A percentile compares a stretch with the other conserved stretches of the same genome.
These are phyloP conservation scores for Nansenia antarctica DNA, from an alignment of 2,113 vertebrate species.

Conservation along the genomic window DNA sequence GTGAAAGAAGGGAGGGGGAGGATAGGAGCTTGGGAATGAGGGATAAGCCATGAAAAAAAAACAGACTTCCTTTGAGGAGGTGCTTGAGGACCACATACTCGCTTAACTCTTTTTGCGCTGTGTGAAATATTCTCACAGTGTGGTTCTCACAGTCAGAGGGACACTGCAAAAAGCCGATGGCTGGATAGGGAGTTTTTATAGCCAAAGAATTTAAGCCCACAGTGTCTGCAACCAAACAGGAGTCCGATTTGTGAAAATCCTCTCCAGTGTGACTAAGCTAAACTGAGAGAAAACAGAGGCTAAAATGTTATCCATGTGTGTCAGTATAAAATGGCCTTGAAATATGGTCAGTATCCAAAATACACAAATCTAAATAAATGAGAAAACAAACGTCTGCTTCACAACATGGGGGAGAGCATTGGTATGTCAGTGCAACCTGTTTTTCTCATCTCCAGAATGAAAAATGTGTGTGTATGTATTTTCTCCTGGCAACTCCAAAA, in stretches of 20 bases:
- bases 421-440: slow-evolving; percentile 13
- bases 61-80: slow-evolving; percentile 42
- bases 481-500: slow-evolving; percentile 12
- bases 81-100: slow-evolving; percentile 20
- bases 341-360: slow-evolving; percentile 30
- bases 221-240: slow-evolving; percentile 10
- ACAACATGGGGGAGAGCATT: background rate
- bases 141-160: slow-evolving; percentile 24
- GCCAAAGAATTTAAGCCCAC: slow-evolving; percentile 23
- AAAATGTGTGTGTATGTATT: slow-evolving; percentile 16
- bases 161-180: slow-evolving; percentile 13
- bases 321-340: slow-evolving; percentile 6
- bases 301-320: slow-evolving; percentile 24
- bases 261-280: background rate
- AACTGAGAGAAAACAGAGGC: background rate
- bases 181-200: slow-evolving; percentile 31
- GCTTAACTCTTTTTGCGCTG: slow-evolving; percentile 24
- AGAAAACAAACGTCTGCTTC: slow-evolving; percentile 19
- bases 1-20: slow-evolving; percentile 13
- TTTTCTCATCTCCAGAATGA: slow-evolving; percentile 30
- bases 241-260: slow-evolving; percentile 22
- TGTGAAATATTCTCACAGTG: slow-evolving; percentile 39
- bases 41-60: slow-evolving; percentile 32
- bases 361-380: slow-evolving; percentile 32
- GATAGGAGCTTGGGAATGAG: slow-evolving; percentile 13